phyloP scores from a whole-genome alignment of 1,140 invertebrate species.

The Rhizoglyphus robini region DNA sequence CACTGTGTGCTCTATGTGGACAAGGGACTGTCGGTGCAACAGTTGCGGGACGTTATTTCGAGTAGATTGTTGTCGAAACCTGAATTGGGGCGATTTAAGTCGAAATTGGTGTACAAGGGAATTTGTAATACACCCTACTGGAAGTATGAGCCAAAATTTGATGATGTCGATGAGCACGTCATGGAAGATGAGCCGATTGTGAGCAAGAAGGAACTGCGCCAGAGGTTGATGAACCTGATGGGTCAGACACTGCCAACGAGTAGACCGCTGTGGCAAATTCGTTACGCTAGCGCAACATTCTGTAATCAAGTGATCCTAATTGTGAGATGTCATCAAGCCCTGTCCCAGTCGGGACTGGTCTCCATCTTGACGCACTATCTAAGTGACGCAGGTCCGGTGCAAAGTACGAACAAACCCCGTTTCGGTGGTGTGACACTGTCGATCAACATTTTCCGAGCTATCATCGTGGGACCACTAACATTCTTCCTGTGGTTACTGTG shows the following conservation, averaged over 20 bases:
- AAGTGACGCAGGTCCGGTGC: constrained; percentile 7
- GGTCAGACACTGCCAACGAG: constrained; percentile 33
- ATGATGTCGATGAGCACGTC: constrained; percentile 41
- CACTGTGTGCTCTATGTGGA: constrained; percentile 17
- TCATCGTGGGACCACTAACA: constrained; percentile 41
- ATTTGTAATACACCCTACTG: constrained; percentile 12
- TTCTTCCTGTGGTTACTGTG: constrained; percentile 38
- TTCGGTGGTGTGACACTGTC: constrained; percentile 36
- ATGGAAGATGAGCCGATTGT: constrained; percentile 32
- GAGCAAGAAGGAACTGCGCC: neutral
- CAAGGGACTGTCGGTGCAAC: constrained; percentile 18
- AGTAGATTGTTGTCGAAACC: constrained; percentile 13
- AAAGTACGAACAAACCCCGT: constrained; percentile 30
- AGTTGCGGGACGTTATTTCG: constrained; percentile 20
- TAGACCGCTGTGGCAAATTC: constrained; percentile 43
- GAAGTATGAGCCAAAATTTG: constrained; percentile 19
- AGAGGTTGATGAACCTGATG: constrained; percentile 29
- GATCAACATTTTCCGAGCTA: constrained; percentile 36
- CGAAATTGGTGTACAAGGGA: constrained; percentile 16
- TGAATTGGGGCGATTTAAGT: constrained; percentile 19
- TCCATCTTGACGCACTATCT: constrained; percentile 20
- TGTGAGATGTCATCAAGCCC: constrained; percentile 43
- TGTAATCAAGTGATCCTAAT: constrained; percentile 38
- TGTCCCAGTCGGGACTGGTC: constrained; percentile 17
- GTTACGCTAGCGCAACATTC: constrained; percentile 17